Conservation (phyloP, 2,113 vertebrate species). For the Carassius gibelio region DNA sequence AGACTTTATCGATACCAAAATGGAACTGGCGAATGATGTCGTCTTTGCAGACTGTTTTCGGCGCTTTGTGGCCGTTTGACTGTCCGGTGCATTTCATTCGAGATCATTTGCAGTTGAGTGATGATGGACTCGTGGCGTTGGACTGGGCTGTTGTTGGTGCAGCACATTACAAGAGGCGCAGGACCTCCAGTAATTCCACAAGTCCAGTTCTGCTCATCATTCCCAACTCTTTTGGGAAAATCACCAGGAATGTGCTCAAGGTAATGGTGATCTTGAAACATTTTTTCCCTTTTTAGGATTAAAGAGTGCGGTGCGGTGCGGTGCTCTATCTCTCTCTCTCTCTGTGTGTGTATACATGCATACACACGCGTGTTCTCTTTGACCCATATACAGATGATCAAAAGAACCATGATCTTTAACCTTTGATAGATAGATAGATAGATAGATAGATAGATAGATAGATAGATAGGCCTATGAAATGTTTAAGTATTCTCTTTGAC, state of each 20-base stretch:
- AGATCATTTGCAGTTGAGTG: slow-evolving; percentile 79
- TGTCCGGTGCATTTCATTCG: slow-evolving; percentile 75
- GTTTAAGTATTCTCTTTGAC: not conserved
- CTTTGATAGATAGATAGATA: too few species aligned
- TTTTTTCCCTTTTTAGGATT: not conserved
- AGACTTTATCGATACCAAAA: slow-evolving; percentile 59
- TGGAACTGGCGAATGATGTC: slow-evolving; percentile 75
- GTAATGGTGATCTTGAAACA: slow-evolving; percentile 63
- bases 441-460: too few species aligned
- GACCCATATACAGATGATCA: too few species aligned
- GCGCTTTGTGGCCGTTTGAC: slow-evolving; percentile 72
- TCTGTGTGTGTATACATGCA: too few species aligned
- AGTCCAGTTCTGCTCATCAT: slow-evolving; percentile 79
- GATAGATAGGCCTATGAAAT: not conserved
- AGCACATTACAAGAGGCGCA: slow-evolving; percentile 72
- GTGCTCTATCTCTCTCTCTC: too few species aligned
- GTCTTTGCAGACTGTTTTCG: slow-evolving; percentile 73
- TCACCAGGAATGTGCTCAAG: slow-evolving; percentile 80
- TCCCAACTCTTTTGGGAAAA: slow-evolving; percentile 82
- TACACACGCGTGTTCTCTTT: too few species aligned
- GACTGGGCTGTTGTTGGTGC: slow-evolving; percentile 78
- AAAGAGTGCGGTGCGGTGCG: too few species aligned
- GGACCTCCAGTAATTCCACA: slow-evolving; percentile 78
- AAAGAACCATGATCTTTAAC: not conserved
- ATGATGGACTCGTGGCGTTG: slow-evolving; percentile 79